Evolutionary conservation across 2,113 vertebrate genomes (phyloP).

Genomic region (Lycaon pictus): DNA sequence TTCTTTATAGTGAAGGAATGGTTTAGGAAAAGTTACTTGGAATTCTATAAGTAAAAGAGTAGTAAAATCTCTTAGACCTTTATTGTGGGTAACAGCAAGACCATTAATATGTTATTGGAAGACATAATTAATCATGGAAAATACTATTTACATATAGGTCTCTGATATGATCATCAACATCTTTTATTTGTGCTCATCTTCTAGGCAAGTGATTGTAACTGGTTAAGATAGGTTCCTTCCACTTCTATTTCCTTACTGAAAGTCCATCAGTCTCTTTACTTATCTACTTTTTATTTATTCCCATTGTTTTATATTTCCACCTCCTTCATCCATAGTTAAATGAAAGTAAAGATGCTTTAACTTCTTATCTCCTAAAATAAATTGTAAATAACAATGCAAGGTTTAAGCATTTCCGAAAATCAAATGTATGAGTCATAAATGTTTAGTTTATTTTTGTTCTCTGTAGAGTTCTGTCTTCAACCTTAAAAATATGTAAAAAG

Average conservation of each 20-base stretch:
- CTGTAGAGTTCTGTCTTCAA: slow-evolving; percentile 16
- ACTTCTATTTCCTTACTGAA: background rate
- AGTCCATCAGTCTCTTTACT: background rate
- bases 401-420: slow-evolving; percentile 45
- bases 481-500: slow-evolving; percentile 50
- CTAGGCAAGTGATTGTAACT: background rate
- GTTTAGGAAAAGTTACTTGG: background rate
- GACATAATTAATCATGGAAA: background rate
- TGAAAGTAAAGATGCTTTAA: slow-evolving; percentile 1
- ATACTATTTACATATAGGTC: background rate
- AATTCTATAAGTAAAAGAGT: background rate
- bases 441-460: slow-evolving; percentile 58
- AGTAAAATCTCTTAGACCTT: background rate
- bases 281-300: background rate
- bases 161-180: background rate
- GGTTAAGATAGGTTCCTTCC: background rate
- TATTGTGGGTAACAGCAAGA: background rate
- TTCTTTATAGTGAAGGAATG: background rate
- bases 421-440: slow-evolving; percentile 50
- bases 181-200: background rate
- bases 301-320: background rate
- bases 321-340: background rate
- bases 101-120: background rate
- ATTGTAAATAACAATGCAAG: slow-evolving; percentile 41
- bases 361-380: slow-evolving; percentile 51